A percentile compares a stretch with the other conserved stretches of the same genome.
phyloP scores from a whole-genome alignment of 64 coral and sea anemone species.

The Stylophora pistillata region DNA sequence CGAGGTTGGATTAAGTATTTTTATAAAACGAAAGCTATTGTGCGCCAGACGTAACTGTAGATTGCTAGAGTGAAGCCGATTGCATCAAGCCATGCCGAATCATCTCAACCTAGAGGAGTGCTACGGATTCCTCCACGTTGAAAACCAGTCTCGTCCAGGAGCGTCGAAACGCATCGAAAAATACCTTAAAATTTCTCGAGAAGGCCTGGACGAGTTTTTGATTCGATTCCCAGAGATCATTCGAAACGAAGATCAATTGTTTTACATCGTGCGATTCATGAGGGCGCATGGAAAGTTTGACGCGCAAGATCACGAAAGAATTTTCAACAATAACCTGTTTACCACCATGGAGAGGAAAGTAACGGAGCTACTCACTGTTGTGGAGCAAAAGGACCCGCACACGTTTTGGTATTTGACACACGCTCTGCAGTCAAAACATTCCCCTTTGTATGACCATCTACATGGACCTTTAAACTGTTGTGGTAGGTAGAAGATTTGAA shows the following conservation, averaged over 20 bases:
- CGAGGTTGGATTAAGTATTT: no score
- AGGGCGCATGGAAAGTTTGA: not conserved
- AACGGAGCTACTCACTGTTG: not conserved
- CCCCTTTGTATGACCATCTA: not conserved
- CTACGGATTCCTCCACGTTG: not conserved
- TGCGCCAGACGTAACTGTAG: not conserved
- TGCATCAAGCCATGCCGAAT: not conserved
- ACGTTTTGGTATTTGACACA: not conserved
- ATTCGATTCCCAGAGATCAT: not conserved
- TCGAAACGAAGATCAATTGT: not conserved
- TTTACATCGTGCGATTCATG: not conserved
- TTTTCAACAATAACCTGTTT: not conserved
- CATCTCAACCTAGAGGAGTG: not conserved
- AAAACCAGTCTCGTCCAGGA: not conserved
- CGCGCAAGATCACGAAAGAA: not conserved
- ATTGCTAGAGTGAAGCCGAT: not conserved
- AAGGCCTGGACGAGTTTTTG: not conserved
- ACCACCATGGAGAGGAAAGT: slow-evolving; percentile 4
- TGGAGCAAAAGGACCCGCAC: not conserved
- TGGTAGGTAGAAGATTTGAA: not conserved
- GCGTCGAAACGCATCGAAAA: not conserved
- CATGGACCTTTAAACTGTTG: not conserved
- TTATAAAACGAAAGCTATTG: no score
- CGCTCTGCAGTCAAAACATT: not conserved
- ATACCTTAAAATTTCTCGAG: not conserved